Conservation (phyloP, 2,888 invertebrate genomes). For the Flabesymbios commensalis region DNA sequence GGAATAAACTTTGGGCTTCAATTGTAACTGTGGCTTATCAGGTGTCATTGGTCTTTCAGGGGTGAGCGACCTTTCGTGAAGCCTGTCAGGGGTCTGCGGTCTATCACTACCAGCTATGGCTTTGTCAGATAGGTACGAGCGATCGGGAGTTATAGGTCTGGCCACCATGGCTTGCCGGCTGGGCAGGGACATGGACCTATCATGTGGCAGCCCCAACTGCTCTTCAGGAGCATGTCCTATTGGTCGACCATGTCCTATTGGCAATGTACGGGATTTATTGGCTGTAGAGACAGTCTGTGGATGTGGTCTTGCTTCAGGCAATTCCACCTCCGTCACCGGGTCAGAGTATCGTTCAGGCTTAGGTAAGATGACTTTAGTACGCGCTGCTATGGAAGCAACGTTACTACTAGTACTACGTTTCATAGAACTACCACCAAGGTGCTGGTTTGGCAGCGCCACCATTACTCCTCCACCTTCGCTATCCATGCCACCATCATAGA, state of each 20-base stretch:
- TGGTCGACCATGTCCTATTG: too few species aligned
- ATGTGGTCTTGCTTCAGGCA: background rate
- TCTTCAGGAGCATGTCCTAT: background rate
- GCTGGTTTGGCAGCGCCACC: too few species aligned
- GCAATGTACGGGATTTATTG: too few species aligned
- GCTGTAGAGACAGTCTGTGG: background rate
- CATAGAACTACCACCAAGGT: background rate
- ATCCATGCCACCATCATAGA: too few species aligned
- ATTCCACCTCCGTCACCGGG: too few species aligned
- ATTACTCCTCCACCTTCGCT: background rate
- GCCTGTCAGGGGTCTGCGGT: background rate
- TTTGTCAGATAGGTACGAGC: background rate
- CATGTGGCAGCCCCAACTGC: too few species aligned
- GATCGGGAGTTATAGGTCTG: background rate
- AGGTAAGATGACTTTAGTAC: background rate
- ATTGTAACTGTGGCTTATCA: conserved; percentile 49
- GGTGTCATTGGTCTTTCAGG: background rate
- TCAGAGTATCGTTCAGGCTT: background rate
- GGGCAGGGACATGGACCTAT: background rate
- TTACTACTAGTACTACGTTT: background rate
- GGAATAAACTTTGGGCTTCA: conserved; percentile 58
- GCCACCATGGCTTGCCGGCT: background rate
- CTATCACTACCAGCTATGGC: background rate
- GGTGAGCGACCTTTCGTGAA: background rate
- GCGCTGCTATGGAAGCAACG: background rate